A percentile compares a stretch with the other conserved stretches of the same genome.
phyloP scores from a whole-genome alignment of 2,797 vertebrate genomes.

The Enteromius thamalakanensis region DNA sequence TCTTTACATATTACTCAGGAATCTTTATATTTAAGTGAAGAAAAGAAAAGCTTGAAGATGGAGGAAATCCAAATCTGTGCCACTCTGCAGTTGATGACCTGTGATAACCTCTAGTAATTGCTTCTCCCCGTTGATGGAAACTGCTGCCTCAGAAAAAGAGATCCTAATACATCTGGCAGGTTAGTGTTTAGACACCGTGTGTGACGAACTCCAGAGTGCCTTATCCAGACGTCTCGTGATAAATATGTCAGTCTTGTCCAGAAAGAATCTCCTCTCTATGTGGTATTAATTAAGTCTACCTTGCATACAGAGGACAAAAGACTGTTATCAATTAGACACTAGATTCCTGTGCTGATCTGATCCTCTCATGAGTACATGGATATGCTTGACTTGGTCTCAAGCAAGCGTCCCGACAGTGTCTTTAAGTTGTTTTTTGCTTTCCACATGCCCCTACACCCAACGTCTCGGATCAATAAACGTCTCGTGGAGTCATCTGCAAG shows the following conservation, averaged over 20 bases:
- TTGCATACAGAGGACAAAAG: slow-evolving; percentile 87
- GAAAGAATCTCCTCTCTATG: slow-evolving; percentile 87
- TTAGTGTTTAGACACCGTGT: slow-evolving; percentile 86
- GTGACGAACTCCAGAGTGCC: slow-evolving; percentile 91
- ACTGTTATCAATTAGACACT: slow-evolving; percentile 92
- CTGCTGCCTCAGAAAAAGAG: slow-evolving; percentile 76
- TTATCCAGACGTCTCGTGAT: slow-evolving; percentile 89
- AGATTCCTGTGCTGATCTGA: slow-evolving; percentile 52
- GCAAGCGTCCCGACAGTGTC: slow-evolving; percentile 59
- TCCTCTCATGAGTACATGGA: slow-evolving; percentile 53
- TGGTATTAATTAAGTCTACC: slow-evolving; percentile 94
- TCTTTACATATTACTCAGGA: slow-evolving; percentile 71
- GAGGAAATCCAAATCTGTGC: slow-evolving; percentile 77
- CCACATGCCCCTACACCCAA: slow-evolving; percentile 65
- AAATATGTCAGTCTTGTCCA: slow-evolving; percentile 87
- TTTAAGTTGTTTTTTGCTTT: slow-evolving; percentile 62
- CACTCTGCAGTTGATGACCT: slow-evolving; percentile 88
- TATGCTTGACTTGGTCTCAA: slow-evolving; percentile 68
- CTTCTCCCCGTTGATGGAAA: slow-evolving; percentile 85
- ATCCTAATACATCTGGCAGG: slow-evolving; percentile 81
- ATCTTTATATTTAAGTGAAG: slow-evolving; percentile 80
- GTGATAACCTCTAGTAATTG: slow-evolving; percentile 95
- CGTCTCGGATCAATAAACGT: slow-evolving; percentile 74
- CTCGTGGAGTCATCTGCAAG: slow-evolving; percentile 78
- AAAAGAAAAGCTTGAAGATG: slow-evolving; percentile 75